Base-by-base conservation (phyloP, 2,797 vertebrate species). In the Prionace glauca region DNA sequence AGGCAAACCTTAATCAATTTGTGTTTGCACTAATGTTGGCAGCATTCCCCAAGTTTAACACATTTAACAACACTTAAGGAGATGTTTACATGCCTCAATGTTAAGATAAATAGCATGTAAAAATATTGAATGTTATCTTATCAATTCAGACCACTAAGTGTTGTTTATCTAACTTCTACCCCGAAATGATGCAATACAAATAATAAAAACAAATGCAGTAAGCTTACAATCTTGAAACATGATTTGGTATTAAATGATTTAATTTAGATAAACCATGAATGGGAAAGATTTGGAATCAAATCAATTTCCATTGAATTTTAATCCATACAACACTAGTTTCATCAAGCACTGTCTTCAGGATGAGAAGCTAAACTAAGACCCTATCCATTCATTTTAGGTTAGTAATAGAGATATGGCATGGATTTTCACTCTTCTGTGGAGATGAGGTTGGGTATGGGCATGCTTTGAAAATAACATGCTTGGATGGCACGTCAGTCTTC, bases 71-170 rank as follows among this genome's bases (percentile, higher is more conserved):
- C 87, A 90, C 56, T 62, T 60, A 62, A 62, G 56, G 56, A 29
- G 60, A 62, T 32, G n/a, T 45, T 84, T 56, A 90, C 45, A 88
- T 90, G 87, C 14, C 26, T 90, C 24, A 90, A 90, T 90, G 29
- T 90, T 90, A 26, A 90, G 81, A 45, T 45, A 84, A 84, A 84
- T 90, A 32, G 16, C 16, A 24, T 62, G 16, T 26, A 7, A 62
- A 90, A 90, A 56, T 56, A 14, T 90, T 90, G 29, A 90, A 65
- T 91, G 56, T 11, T n/a, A 91, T 18, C 62, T 91, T 91, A 91
- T 91, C 62, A 65, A 65, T 65, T 65, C 32, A 91, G 11, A 60
- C 88, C 56, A 65, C 16, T 3, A 91, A 18, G 32, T 60, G 88
- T 91, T 65, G 62, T 16, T 91, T 16, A 65, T 91, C 1, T 32